Percentiles rank a stretch among this genome's conserved stretches.
Evolutionary conservation across 2,113 vertebrate genomes (phyloP).

Genomic region (Eubucco bourcierii): DNA sequence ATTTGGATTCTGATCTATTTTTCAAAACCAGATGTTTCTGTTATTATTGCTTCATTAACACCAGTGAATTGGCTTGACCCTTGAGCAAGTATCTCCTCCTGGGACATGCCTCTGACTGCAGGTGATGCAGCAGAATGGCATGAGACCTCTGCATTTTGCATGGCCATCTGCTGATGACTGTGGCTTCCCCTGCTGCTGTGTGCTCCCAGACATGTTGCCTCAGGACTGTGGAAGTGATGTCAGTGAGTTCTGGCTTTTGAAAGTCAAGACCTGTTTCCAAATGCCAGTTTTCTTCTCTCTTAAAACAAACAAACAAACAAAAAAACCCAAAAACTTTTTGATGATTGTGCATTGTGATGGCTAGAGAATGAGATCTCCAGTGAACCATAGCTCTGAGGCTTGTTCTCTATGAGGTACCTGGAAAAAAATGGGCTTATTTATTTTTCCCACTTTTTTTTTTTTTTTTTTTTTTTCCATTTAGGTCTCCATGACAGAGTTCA

Average conservation of each 20-base stretch:
- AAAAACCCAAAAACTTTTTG: neutral
- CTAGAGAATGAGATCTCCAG: neutral
- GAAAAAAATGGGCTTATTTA: neutral
- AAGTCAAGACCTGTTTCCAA: neutral
- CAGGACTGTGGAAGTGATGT: neutral
- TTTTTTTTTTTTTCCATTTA: neutral
- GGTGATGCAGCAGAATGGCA: neutral
- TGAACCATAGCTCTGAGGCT: neutral
- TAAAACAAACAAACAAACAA: no score
- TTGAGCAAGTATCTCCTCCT: neutral
- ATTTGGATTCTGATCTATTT: neutral
- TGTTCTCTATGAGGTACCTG: neutral
- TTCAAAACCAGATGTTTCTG: neutral
- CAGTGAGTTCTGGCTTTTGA: neutral
- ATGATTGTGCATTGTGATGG: neutral
- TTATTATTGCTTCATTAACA: neutral
- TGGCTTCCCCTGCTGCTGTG: neutral
- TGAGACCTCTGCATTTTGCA: neutral
- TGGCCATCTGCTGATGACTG: neutral
- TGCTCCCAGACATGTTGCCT: neutral
- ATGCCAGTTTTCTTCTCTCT: neutral
- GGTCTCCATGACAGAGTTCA: constrained; percentile 49
- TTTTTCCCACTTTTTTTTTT: neutral
- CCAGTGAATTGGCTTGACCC: neutral
- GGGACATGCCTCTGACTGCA: neutral